Evolutionary conservation across 2,888 invertebrate genomes (phyloP).

Genomic region (Erebia ligea): DNA sequence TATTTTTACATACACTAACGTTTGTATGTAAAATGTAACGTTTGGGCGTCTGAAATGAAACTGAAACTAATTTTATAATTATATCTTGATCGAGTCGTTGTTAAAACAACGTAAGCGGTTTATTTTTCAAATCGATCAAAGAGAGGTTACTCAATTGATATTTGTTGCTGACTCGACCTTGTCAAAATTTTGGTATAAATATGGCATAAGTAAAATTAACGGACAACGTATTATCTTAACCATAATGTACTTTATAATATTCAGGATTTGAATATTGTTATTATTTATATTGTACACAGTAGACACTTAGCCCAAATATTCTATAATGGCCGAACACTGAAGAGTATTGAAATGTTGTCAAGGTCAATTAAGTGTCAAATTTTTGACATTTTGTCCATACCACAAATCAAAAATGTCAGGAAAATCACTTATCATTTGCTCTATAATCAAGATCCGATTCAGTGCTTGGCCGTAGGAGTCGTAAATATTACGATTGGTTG

Average conservation of each 20-base stretch:
- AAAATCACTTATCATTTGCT: no score
- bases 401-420: no score
- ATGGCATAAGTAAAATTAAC: conserved; percentile 19
- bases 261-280: conserved; percentile 63
- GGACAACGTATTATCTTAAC: conserved; percentile 24
- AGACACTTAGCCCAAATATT: conserved; percentile 42
- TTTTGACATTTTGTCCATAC: no score
- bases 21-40: not conserved
- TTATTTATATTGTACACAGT: conserved; percentile 59
- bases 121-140: not conserved
- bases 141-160: not conserved
- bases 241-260: conserved; percentile 50
- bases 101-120: not conserved
- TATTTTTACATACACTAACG: not conserved
- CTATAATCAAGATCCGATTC: no score
- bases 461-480: conserved; percentile 1
- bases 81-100: not conserved
- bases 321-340: conserved; percentile 7
- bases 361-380: no score
- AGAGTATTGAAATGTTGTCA: no score
- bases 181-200: conserved; percentile 9
- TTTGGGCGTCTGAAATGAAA: no score
- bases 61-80: no score
- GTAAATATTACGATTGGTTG: conserved; percentile 17
- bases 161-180: conserved; percentile 28